These are phyloP conservation scores for Drosophila hydei DNA, from an alignment of 1,140 invertebrate genomes.

Conservation along the genomic window DNA sequence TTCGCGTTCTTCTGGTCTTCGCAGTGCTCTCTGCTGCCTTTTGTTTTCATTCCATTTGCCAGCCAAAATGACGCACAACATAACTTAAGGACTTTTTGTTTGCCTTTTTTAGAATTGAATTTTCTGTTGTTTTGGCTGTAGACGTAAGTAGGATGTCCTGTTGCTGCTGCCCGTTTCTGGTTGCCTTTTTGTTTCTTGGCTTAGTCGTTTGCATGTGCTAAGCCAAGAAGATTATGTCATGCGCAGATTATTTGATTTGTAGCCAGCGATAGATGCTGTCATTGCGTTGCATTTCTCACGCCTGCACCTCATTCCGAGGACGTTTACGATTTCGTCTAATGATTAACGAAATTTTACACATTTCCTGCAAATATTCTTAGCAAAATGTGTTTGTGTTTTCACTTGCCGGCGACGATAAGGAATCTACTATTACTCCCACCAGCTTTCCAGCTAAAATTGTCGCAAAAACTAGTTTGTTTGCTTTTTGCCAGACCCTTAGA, in stretches of 20 bases:
- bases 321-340: constrained; percentile 67
- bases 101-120: constrained; percentile 79
- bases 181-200: constrained; percentile 42
- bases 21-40: constrained; percentile 44
- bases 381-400: constrained; percentile 66
- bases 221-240: constrained; percentile 74
- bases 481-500: constrained; percentile 11
- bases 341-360: constrained; percentile 67
- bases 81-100: constrained; percentile 84
- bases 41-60: constrained; percentile 62
- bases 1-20: constrained; percentile 31
- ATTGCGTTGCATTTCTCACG: constrained; percentile 78
- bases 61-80: constrained; percentile 70
- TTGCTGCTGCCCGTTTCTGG: constrained; percentile 48
- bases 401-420: constrained; percentile 52
- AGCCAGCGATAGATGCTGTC: constrained; percentile 39
- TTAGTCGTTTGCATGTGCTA: constrained; percentile 70
- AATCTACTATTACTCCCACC: constrained; percentile 42
- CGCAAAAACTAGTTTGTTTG: constrained; percentile 23
- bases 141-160: constrained; percentile 77
- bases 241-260: constrained; percentile 61
- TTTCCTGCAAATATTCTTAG: constrained; percentile 59
- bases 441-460: constrained; percentile 62
- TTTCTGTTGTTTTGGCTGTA: constrained; percentile 33
- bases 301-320: constrained; percentile 33